phyloP scores from a whole-genome alignment of 1,140 invertebrate genomes.

The Solen grandis region DNA sequence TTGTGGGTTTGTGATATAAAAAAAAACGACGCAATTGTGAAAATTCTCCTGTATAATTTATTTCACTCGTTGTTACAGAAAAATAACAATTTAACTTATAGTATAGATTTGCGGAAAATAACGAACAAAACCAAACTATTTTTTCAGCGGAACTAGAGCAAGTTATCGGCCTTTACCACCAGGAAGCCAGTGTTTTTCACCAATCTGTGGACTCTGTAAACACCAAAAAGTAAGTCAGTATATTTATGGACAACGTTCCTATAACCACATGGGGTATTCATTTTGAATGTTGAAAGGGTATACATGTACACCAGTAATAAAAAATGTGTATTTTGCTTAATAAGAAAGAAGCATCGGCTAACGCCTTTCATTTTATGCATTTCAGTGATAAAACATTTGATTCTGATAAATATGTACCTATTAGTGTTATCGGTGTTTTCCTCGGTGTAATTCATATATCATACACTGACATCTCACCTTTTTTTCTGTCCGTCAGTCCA shows the following conservation, averaged over 20 bases:
- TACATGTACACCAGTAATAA: neutral
- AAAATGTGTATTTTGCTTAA: neutral
- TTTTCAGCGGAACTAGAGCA: constrained; percentile 24
- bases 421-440: too few species aligned
- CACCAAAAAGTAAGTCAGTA: constrained; percentile 34
- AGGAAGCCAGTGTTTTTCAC: constrained; percentile 26
- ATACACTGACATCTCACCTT: neutral
- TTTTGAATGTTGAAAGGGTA: neutral
- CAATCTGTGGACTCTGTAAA: constrained; percentile 6
- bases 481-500: constrained; percentile 37
- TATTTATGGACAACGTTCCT: neutral
- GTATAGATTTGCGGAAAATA: too few species aligned
- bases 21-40: neutral
- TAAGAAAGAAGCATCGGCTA: neutral
- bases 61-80: neutral
- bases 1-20: neutral
- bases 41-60: neutral
- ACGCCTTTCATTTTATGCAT: neutral
- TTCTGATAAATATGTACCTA: too few species aligned
- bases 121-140: neutral
- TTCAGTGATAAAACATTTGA: too few species aligned
- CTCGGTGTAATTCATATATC: too few species aligned
- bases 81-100: neutral
- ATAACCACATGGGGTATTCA: neutral
- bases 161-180: constrained; percentile 17